phyloP scores from a whole-genome alignment of 2,888 invertebrate species.

The Sarcophaga variegata region DNA sequence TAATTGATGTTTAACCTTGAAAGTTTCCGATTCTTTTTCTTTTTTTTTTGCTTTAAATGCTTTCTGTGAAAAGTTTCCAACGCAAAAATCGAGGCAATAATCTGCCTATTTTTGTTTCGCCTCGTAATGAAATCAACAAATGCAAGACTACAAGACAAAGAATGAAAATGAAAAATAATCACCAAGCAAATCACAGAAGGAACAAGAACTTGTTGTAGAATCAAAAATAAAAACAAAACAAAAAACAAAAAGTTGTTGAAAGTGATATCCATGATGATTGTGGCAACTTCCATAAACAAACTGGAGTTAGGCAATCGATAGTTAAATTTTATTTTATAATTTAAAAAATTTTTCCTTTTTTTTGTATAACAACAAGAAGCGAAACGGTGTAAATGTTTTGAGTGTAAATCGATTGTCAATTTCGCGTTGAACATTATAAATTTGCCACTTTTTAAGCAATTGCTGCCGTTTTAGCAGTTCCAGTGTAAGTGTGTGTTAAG shows the following conservation, averaged over 20 bases:
- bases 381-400: constrained; percentile 18
- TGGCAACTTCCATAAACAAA: constrained; percentile 30
- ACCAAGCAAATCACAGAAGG: constrained; percentile 63
- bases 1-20: constrained; percentile 70
- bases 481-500: not conserved
- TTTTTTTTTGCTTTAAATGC: not conserved
- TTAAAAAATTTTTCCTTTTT: not conserved
- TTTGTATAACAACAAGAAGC: constrained; percentile 26
- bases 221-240: constrained; percentile 52
- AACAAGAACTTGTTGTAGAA: constrained; percentile 50
- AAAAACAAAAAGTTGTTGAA: constrained; percentile 54
- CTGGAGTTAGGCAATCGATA: constrained; percentile 59
- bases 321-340: constrained; percentile 46
- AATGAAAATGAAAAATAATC: constrained; percentile 39
- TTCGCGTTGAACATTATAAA: constrained; percentile 64
- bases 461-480: constrained; percentile 59
- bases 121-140: constrained; percentile 31
- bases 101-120: constrained; percentile 1
- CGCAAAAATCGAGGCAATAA: constrained; percentile 33
- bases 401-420: constrained; percentile 72
- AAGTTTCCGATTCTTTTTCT: constrained; percentile 1
- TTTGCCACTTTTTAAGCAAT: constrained; percentile 44
- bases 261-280: constrained; percentile 55
- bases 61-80: not conserved
- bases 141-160: no score